These are phyloP conservation scores for Cassiopea xamachana DNA, from an alignment of 30 jellyfish, hydroid and myxozoan species.

Conservation along the genomic window DNA sequence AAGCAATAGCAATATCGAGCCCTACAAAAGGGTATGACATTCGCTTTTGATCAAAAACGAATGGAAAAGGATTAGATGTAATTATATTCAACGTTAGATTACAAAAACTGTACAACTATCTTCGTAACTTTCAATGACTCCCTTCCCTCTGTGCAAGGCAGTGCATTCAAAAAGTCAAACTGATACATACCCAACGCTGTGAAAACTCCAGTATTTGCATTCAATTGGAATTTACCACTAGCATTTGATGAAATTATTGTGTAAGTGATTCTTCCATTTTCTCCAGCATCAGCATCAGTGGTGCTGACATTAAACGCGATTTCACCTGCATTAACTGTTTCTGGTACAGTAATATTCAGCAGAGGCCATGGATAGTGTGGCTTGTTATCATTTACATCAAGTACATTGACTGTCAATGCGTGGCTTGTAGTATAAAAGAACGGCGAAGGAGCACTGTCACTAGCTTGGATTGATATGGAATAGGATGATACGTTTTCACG, in stretches of 20 bases:
- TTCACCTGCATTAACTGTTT: conserved; percentile 63
- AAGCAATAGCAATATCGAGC: too few species aligned
- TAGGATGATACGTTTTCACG: conserved; percentile 74
- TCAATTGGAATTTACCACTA: conserved; percentile 47
- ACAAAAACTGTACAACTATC: too few species aligned
- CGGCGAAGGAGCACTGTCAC: conserved; percentile 92
- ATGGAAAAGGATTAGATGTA: too few species aligned
- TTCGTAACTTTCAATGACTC: too few species aligned
- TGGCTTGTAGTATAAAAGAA: conserved; percentile 55
- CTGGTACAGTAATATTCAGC: conserved; percentile 68
- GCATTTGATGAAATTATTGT: conserved; percentile 44
- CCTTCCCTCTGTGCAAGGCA: too few species aligned
- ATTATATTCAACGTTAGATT: too few species aligned
- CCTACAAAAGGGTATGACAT: too few species aligned
- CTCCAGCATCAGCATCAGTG: conserved; percentile 81
- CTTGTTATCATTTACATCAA: conserved; percentile 80
- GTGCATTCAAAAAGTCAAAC: too few species aligned
- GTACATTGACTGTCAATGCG: conserved; percentile 56
- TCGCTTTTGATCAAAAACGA: too few species aligned
- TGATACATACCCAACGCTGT: conserved; percentile 44
- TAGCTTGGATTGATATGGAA: conserved; percentile 61
- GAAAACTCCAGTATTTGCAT: conserved; percentile 65
- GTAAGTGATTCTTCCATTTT: conserved; percentile 73
- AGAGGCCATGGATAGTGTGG: conserved; percentile 71
- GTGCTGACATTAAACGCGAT: conserved; percentile 73